Percentiles rank a stretch among this genome's conserved stretches.
Conservation (phyloP, 2,888 invertebrate species). For the Mythimna loreyi region DNA sequence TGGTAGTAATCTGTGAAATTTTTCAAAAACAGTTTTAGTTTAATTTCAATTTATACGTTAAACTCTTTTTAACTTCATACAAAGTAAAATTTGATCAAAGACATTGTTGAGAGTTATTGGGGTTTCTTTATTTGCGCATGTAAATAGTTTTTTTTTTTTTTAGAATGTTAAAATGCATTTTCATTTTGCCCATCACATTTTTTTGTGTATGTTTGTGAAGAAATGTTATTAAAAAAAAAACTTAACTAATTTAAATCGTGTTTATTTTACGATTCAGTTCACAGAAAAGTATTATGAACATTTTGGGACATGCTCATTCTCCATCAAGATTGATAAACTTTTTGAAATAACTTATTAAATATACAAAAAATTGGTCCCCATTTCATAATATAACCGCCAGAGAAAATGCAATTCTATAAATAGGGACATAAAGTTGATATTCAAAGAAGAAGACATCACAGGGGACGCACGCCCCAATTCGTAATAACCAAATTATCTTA, state of each 20-base stretch:
- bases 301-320: too few relatives aligned
- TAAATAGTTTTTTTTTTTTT: too few relatives aligned
- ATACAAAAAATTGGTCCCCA: constrained; percentile 1
- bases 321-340: background rate
- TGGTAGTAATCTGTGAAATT: background rate
- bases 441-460: constrained; percentile 22
- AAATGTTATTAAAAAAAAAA: too few relatives aligned
- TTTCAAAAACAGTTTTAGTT: background rate
- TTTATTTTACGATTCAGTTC: too few relatives aligned
- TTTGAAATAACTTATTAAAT: constrained; percentile 3
- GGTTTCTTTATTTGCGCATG: too few relatives aligned
- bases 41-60: background rate
- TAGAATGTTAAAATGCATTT: too few relatives aligned
- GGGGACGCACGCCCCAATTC: constrained; percentile 41
- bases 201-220: too few relatives aligned
- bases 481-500: constrained; percentile 62
- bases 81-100: background rate
- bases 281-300: too few relatives aligned
- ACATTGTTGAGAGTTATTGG: too few relatives aligned
- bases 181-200: too few relatives aligned
- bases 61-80: background rate
- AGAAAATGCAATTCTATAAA: constrained; percentile 48
- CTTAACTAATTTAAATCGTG: too few relatives aligned
- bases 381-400: constrained; percentile 21
- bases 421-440: constrained; percentile 20